Percentiles rank a stretch among this genome's conserved stretches.
Evolutionary conservation across 37 sponge, comb jelly and placozoan genomes (phyloP).

Genomic region (Oscarella lobularis): DNA sequence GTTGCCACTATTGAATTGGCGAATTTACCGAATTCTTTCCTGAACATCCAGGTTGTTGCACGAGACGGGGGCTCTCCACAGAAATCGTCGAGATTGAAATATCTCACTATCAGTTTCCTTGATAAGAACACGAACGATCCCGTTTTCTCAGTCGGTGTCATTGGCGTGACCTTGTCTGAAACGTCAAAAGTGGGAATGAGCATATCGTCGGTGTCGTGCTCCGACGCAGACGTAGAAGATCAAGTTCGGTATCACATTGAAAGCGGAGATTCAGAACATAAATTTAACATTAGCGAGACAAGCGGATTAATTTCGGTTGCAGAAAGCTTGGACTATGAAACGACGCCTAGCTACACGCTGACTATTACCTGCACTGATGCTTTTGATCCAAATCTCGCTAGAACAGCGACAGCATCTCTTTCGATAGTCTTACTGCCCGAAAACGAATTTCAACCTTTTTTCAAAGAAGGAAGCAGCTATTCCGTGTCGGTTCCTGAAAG

Average conservation of each 20-base stretch:
- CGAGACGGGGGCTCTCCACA: neutral
- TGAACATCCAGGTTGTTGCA: neutral
- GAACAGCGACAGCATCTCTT: neutral
- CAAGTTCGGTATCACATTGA: neutral
- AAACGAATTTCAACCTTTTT: neutral
- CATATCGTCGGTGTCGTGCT: neutral
- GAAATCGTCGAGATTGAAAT: neutral
- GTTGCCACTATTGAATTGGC: neutral
- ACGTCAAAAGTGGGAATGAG: neutral
- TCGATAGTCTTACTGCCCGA: neutral
- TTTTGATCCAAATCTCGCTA: neutral
- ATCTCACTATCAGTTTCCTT: neutral
- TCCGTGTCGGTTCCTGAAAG: neutral
- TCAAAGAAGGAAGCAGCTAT: neutral
- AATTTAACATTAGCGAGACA: neutral
- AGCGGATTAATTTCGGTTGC: neutral
- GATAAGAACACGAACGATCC: neutral
- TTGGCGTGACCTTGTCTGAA: neutral
- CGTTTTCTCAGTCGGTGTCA: neutral
- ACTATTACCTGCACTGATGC: neutral
- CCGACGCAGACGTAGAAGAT: neutral
- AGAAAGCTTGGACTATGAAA: neutral
- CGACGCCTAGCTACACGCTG: neutral
- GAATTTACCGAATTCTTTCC: neutral
- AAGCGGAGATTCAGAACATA: neutral